Evolutionary conservation across 2,113 vertebrate species (phyloP), one percentile per base, ranked within the genome.

Genomic region (Podilymbus podiceps): DNA sequence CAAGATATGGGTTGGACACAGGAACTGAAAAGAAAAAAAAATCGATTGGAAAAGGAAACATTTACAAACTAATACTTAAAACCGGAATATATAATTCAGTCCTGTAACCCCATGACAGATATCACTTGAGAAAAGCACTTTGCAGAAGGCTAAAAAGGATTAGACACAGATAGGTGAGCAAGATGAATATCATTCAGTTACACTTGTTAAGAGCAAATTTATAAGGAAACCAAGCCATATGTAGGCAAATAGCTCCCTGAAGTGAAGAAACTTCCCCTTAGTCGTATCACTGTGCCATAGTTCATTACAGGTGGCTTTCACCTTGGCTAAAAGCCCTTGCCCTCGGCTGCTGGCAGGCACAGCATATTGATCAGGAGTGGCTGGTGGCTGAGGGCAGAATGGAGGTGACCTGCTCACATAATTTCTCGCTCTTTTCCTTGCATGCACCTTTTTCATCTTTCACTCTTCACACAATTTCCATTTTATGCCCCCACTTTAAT

Each of bases 41-140:
- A 76, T 40, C 7, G 0, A 56, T 81, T 78, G 40, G 62, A 89
- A 85, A 94, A 91, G 24, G 89, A 88, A 96, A 82, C 64, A 73
- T 93, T 96, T 93, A 62, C 90, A 96, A 95, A 60, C 44, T 64
- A 89, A 52, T 19, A 78, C 47, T 96, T 94, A 78, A 95, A 95
- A 85, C 27, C 44, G 66, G 81, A 94, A 62, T 58, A 55, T 8
- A 30, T 85, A 68, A 92, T 88, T 91, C 62, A 82, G 23, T 81
- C 78, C 69, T 82, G 40, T 82, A 82, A 93, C 62, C 24, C 44
- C 66, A 56, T 28, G 74, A 93, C 87, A 95, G 64, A 56, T 73
- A 94, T 68, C 84, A 88, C 40, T 82, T 69, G 89, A 24, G 35
- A 79, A 86, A 89, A 94, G 46, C 30, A 42, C 60, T 94, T 52